Percentiles rank a stretch among this genome's conserved stretches.
These are phyloP conservation scores for Nephrotoma guestfalica DNA, from an alignment of 2,888 invertebrate species.

Conservation along the genomic window DNA sequence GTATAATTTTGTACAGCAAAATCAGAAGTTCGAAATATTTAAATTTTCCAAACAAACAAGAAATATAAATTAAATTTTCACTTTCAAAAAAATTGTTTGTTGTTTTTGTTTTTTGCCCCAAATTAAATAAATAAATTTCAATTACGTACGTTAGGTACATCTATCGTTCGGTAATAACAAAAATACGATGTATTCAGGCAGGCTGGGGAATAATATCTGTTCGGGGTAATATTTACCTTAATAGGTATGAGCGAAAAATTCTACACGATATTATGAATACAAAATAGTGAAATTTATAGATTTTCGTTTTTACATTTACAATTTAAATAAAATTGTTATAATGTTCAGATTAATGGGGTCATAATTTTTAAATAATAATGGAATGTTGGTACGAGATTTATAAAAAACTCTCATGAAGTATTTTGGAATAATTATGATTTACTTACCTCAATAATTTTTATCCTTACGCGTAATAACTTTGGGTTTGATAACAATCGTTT, in stretches of 20 bases:
- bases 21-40: not conserved
- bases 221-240: not conserved
- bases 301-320: not conserved
- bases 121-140: not conserved
- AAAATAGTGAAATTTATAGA: not conserved
- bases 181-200: not conserved
- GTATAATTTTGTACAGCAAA: not conserved
- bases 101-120: not conserved
- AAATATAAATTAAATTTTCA: not conserved
- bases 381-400: not conserved
- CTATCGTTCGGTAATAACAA: not conserved
- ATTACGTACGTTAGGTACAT: not conserved
- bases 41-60: not conserved
- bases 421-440: no score
- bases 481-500: no score
- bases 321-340: not conserved
- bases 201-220: not conserved
- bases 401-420: no score
- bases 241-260: not conserved
- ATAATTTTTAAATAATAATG: not conserved
- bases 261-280: not conserved
- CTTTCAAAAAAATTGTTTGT: not conserved
- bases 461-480: no score
- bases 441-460: no score
- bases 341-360: not conserved